These are phyloP conservation scores for Sanderia malayensis DNA, from an alignment of 30 jellyfish, hydroid and myxozoan genomes.

Conservation along the genomic window DNA sequence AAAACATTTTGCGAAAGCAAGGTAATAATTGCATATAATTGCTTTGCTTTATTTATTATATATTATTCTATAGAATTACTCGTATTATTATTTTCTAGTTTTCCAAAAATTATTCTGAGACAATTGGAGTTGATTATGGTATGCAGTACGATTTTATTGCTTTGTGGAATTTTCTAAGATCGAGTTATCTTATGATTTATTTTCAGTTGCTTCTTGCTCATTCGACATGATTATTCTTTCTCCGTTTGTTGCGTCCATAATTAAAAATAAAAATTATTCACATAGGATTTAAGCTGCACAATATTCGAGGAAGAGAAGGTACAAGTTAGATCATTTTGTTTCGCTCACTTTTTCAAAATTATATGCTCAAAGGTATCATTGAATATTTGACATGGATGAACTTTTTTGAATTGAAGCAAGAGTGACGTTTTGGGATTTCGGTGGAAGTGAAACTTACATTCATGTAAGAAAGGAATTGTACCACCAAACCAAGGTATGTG, in stretches of 20 bases:
- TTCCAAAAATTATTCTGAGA: slow-evolving; percentile 38
- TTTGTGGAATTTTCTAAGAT: no score
- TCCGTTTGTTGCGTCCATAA: no score
- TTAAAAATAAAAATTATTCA: no score
- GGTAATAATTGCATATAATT: no score
- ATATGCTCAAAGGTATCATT: no score
- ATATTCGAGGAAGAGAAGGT: slow-evolving; percentile 44
- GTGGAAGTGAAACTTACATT: slow-evolving; percentile 40
- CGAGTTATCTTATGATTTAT: no score
- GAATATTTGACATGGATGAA: background rate
- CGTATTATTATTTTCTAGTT: slow-evolving; percentile 15
- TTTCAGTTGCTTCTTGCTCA: no score
- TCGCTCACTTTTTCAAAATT: no score
- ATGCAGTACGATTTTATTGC: no score
- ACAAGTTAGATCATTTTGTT: no score
- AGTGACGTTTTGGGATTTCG: slow-evolving; percentile 71
- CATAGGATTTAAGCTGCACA: slow-evolving; percentile 59
- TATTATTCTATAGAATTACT: background rate
- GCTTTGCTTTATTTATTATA: no score
- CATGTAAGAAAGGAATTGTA: slow-evolving; percentile 63
- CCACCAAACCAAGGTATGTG: slow-evolving; percentile 44
- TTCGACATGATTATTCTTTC: no score
- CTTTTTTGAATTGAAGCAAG: slow-evolving; percentile 24
- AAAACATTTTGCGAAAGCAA: slow-evolving; percentile 61
- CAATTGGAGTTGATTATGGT: slow-evolving; percentile 74